Evolutionary conservation across 2,888 invertebrate species (phyloP).

Genomic region (Lobophora halterata): DNA sequence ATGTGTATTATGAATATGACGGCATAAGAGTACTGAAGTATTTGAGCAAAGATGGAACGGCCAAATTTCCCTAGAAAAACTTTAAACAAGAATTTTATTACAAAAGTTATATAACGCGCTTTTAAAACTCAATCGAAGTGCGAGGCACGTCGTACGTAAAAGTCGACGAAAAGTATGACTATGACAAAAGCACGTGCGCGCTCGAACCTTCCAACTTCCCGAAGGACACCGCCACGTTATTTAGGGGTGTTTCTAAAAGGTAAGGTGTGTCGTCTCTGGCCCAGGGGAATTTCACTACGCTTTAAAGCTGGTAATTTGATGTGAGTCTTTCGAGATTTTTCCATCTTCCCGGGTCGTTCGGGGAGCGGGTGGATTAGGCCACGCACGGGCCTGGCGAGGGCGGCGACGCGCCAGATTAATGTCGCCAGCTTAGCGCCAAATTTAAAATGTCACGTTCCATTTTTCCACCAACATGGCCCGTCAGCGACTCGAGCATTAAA

Average conservation of each 20-base stretch:
- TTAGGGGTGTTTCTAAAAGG: constrained; percentile 74
- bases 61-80: constrained; percentile 49
- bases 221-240: constrained; percentile 72
- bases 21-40: no score
- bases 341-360: constrained; percentile 72
- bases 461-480: constrained; percentile 69
- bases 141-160: constrained; percentile 73
- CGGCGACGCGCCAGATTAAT: constrained; percentile 77
- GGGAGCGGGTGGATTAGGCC: constrained; percentile 73
- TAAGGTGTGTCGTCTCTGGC: constrained; percentile 71
- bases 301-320: constrained; percentile 80
- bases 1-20: constrained; percentile 34
- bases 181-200: constrained; percentile 76
- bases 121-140: constrained; percentile 71
- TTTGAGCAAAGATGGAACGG: constrained; percentile 42
- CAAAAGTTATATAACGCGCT: constrained; percentile 58
- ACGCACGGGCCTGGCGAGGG: constrained; percentile 68
- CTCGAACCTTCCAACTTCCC: constrained; percentile 72
- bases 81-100: constrained; percentile 61
- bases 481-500: constrained; percentile 57
- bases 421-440: constrained; percentile 74
- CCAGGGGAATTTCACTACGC: constrained; percentile 71
- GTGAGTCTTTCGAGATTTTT: constrained; percentile 77
- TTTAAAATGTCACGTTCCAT: constrained; percentile 78
- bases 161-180: constrained; percentile 72